Percentiles rank a stretch among this genome's conserved stretches.
These are phyloP conservation scores for Iguana delicatissima DNA, from an alignment of 2,797 vertebrate genomes.

Conservation along the genomic window DNA sequence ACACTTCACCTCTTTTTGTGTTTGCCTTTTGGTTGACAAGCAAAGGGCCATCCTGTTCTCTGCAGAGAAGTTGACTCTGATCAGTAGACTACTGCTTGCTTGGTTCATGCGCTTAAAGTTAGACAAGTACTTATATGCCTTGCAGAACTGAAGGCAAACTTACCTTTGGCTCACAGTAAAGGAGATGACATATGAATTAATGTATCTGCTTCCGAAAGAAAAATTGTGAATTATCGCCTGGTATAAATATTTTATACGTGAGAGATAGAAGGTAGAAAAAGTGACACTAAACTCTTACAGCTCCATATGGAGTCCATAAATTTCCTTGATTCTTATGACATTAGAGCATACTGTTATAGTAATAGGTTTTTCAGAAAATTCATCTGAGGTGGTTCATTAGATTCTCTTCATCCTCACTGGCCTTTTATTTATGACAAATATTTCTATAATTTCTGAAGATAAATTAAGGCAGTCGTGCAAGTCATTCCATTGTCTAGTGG, in stretches of 20 bases:
- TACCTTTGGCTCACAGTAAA: not conserved
- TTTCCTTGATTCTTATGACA: not conserved
- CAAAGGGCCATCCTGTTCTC: no score
- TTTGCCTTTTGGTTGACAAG: not conserved
- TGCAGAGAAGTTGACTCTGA: not conserved
- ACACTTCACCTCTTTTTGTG: not conserved
- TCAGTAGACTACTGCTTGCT: not conserved
- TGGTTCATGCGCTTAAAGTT: not conserved
- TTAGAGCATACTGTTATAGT: not conserved
- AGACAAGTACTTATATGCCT: not conserved
- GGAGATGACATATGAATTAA: not conserved
- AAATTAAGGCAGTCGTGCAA: not conserved
- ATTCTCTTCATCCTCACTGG: not conserved
- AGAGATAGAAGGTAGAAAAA: not conserved
- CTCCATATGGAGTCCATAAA: not conserved
- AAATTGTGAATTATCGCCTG: not conserved
- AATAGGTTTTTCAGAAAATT: not conserved
- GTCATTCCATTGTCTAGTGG: not conserved
- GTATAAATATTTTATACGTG: not conserved
- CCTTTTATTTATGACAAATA: not conserved
- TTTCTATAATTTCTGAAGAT: not conserved
- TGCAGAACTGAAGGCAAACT: not conserved
- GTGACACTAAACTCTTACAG: rapidly evolving
- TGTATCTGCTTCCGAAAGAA: conserved; percentile 11
- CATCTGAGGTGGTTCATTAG: not conserved